Conservation (phyloP, 1,140 invertebrate genomes). For the Portunus trituberculatus region DNA sequence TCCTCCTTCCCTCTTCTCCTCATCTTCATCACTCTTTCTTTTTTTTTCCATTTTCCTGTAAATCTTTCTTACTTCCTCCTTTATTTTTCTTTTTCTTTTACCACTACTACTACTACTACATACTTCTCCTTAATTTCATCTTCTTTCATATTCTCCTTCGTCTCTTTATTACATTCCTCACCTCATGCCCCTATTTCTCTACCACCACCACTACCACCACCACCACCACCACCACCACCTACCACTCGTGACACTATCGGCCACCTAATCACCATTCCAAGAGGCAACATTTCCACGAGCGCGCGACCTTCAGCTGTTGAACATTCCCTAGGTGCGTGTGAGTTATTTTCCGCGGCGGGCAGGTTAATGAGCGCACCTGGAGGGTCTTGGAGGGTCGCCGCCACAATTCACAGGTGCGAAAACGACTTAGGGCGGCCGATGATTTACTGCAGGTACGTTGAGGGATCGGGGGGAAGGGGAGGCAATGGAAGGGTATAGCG, state of each 20-base stretch:
- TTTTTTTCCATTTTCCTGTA: too few relatives aligned
- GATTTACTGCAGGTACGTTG: not conserved
- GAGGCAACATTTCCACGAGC: not conserved
- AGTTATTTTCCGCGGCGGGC: conserved; percentile 3
- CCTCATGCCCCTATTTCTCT: not conserved
- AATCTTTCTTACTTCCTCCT: too few relatives aligned
- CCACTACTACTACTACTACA: too few relatives aligned
- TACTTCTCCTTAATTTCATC: too few relatives aligned
- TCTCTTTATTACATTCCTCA: too few relatives aligned
- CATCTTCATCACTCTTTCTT: too few relatives aligned
- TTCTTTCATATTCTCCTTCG: too few relatives aligned
- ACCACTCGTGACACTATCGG: not conserved
- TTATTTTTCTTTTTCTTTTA: too few relatives aligned
- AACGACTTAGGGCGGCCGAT: not conserved
- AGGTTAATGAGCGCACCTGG: conserved; percentile 6
- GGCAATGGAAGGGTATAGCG: not conserved
- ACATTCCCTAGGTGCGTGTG: not conserved
- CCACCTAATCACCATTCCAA: not conserved
- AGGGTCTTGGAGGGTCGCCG: not conserved
- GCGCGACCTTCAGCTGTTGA: not conserved
- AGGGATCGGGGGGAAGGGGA: not conserved
- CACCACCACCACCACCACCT: not conserved
- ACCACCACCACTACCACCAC: not conserved
- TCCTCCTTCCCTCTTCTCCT: too few relatives aligned
- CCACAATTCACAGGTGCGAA: conserved; percentile 11